phyloP scores from a whole-genome alignment of 2,797 vertebrate species.

The Crenuchus spilurus region DNA sequence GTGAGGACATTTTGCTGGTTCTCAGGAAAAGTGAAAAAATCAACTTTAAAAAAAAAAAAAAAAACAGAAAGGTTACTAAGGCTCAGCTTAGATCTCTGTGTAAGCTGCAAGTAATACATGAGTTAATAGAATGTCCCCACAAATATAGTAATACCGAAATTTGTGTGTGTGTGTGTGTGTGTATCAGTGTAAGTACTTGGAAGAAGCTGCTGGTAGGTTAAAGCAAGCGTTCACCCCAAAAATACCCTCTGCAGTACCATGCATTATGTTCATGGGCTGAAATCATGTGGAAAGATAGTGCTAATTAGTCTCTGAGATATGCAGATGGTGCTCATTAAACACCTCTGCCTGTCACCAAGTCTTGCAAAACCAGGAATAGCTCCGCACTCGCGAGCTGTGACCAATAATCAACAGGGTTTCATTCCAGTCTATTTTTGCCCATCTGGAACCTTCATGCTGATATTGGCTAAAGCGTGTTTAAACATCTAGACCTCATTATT shows the following conservation, averaged over 20 bases:
- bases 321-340: slow-evolving; percentile 70
- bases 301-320: slow-evolving; percentile 63
- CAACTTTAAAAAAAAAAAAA: too few relatives aligned
- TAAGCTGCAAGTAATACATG: too few relatives aligned
- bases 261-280: slow-evolving; percentile 53
- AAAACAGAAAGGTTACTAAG: too few relatives aligned
- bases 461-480: slow-evolving; percentile 15
- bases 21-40: too few relatives aligned
- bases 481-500: slow-evolving; percentile 11
- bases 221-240: slow-evolving; percentile 46
- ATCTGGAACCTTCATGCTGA: slow-evolving; percentile 15
- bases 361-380: slow-evolving; percentile 47
- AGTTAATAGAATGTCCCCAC: too few relatives aligned
- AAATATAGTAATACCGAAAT: too few relatives aligned
- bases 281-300: slow-evolving; percentile 61
- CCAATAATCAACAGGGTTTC: slow-evolving; percentile 32
- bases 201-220: slow-evolving; percentile 36
- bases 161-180: slow-evolving; percentile 8
- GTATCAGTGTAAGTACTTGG: slow-evolving; percentile 5
- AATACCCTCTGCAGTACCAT: slow-evolving; percentile 47
- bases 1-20: too few relatives aligned
- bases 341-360: slow-evolving; percentile 62
- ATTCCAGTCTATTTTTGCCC: slow-evolving; percentile 29
- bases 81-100: too few relatives aligned
- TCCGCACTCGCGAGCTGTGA: slow-evolving; percentile 27